These are phyloP conservation scores for Drosophila mojavensis DNA, from an alignment of 1,140 invertebrate species.

Conservation along the genomic window DNA sequence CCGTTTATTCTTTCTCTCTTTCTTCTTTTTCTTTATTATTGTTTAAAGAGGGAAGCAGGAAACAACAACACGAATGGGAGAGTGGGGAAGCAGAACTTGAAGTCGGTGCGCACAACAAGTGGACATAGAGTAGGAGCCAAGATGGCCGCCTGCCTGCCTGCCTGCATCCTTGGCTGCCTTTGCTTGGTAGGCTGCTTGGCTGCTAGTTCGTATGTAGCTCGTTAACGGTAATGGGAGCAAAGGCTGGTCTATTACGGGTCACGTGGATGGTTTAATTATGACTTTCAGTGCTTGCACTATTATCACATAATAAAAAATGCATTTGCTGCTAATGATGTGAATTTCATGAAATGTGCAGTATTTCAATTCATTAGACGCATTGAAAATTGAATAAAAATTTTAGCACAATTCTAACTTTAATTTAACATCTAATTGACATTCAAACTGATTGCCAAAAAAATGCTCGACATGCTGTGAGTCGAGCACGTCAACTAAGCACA, in stretches of 20 bases:
- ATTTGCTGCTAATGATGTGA: constrained; percentile 21
- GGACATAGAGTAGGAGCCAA: constrained; percentile 19
- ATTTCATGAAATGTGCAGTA: not conserved
- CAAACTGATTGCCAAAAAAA: too few relatives aligned
- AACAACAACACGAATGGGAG: not conserved
- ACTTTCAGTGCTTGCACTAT: constrained; percentile 48
- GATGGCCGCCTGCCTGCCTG: not conserved
- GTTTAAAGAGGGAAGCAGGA: constrained; percentile 48
- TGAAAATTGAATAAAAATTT: not conserved
- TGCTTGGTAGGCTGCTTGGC: not conserved
- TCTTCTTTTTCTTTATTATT: constrained; percentile 72
- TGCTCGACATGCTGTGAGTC: too few relatives aligned
- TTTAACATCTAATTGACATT: not conserved
- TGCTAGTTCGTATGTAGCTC: constrained; percentile 36
- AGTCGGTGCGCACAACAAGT: constrained; percentile 43
- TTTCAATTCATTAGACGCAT: not conserved
- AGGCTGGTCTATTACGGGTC: constrained; percentile 19
- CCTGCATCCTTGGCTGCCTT: not conserved
- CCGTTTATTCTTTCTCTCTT: constrained; percentile 61
- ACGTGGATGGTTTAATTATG: constrained; percentile 52
- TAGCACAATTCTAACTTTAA: not conserved
- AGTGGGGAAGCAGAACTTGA: constrained; percentile 42
- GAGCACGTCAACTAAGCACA: not conserved
- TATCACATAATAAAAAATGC: constrained; percentile 58
- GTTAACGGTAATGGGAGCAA: constrained; percentile 47